Conservation (phyloP, 53 echinoderm and acorn worm genomes). For the Crossaster papposus region DNA sequence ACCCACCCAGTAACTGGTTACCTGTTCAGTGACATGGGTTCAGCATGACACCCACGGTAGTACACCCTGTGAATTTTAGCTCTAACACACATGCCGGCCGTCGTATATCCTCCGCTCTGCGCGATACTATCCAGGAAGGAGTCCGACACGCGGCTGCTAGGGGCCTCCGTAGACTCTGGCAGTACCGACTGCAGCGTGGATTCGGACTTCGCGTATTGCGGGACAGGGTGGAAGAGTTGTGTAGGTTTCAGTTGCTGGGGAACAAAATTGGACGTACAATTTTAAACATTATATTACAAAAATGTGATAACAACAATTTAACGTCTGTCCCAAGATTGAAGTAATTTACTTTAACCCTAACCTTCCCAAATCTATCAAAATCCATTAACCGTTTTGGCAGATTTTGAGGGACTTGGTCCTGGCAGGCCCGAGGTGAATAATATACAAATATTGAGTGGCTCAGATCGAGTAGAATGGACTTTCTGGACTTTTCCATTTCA, state of each 20-base stretch:
- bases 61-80: conserved; percentile 74
- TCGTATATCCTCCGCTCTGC: conserved; percentile 70
- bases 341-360: too few species aligned
- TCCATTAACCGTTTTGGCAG: too few species aligned
- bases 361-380: too few species aligned
- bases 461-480: too few species aligned
- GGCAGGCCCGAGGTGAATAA: too few species aligned
- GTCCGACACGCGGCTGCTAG: conserved; percentile 46
- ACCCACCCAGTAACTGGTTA: not conserved
- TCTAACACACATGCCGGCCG: conserved; percentile 66
- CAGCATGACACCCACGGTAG: conserved; percentile 19
- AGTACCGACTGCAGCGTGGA: conserved; percentile 37
- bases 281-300: too few species aligned
- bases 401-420: too few species aligned
- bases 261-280: not conserved
- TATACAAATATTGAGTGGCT: too few species aligned
- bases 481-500: too few species aligned
- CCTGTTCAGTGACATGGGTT: conserved; percentile 11
- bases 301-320: too few species aligned
- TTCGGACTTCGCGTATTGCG: not conserved
- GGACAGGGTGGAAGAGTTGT: conserved; percentile 29
- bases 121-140: conserved; percentile 80
- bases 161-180: conserved; percentile 40
- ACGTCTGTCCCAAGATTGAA: too few species aligned
- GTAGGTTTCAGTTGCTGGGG: conserved; percentile 29